Evolutionary conservation across 2,888 invertebrate species (phyloP), one percentile per base, ranked within the genome.

Genomic region (Metalampra italica): DNA sequence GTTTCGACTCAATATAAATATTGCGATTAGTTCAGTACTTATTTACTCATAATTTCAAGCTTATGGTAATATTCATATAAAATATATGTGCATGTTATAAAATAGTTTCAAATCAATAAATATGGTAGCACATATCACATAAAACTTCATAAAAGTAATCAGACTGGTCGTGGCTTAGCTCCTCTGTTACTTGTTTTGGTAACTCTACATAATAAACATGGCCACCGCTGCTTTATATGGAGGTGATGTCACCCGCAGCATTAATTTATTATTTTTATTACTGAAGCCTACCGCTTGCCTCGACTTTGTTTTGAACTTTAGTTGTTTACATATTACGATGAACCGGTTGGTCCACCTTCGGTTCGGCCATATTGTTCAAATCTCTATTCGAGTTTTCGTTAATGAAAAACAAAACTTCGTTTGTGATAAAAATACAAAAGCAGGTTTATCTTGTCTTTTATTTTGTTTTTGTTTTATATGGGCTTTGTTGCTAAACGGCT

Each of bases 201-300:
- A 15, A 13, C 30, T 14, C 22, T 22, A 40, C 32, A 30, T n/a
- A 9, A 36, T 43, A 48, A 47, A 45, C 37, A 45, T 30, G 34
- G 44, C 50, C 46, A 15, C 51, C 49, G 50, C 51, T 54, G 56
- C 66, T 69, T 66, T 64, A 57, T 59, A 60, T 56, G 52, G 54
- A 40, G 66, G 62, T 77, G 78, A 78, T 77, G 71, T 75, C 77
- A 78, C 65, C 63, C 56, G 50, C 60, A 62, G 49, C 57, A 61
- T 61, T 60, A 57, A 59, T 58, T 52, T 64, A 56, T 53, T 50
- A 55, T 47, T 46, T 22, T 29, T 40, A 2, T 39, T 40, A 32
- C 30, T 36, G 51, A 59, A 57, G 55, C 57, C 55, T 29, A 57
- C 54, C 49, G 47, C 53, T 46, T 51, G 57, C 50, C 48, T 45